These are phyloP conservation scores for Podocnemis expansa DNA, from an alignment of 2,113 vertebrate genomes.

Conservation along the genomic window DNA sequence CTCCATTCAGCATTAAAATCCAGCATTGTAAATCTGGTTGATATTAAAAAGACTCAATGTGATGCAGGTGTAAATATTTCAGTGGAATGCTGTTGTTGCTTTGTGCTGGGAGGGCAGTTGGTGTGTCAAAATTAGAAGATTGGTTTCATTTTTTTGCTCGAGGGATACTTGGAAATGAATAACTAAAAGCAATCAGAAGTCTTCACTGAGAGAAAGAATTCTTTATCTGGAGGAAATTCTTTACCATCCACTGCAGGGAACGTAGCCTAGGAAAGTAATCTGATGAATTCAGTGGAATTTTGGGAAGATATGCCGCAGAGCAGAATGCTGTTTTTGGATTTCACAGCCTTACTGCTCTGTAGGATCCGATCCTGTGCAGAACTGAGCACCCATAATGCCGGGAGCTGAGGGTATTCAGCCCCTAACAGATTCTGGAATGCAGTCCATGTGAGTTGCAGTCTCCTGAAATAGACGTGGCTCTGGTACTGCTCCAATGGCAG, in stretches of 20 bases:
- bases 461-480: not conserved
- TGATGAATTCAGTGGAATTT: not conserved
- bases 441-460: accelerated
- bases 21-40: not conserved
- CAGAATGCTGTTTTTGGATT: not conserved
- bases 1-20: not conserved
- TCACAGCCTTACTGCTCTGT: not conserved
- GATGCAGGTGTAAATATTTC: not conserved
- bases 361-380: not conserved
- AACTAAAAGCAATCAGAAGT: not conserved
- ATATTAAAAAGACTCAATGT: not conserved
- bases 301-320: not conserved
- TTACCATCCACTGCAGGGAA: not conserved
- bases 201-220: slow-evolving; percentile 4
- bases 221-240: slow-evolving; percentile 54
- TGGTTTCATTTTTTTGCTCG: not conserved
- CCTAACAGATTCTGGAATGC: not conserved
- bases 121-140: not conserved
- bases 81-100: not conserved
- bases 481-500: not conserved
- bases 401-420: not conserved
- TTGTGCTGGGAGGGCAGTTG: not conserved
- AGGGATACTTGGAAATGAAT: not conserved
- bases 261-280: not conserved
- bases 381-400: not conserved